Evolutionary conservation across 2,797 vertebrate species (phyloP).

Genomic region (Florisuga fusca): DNA sequence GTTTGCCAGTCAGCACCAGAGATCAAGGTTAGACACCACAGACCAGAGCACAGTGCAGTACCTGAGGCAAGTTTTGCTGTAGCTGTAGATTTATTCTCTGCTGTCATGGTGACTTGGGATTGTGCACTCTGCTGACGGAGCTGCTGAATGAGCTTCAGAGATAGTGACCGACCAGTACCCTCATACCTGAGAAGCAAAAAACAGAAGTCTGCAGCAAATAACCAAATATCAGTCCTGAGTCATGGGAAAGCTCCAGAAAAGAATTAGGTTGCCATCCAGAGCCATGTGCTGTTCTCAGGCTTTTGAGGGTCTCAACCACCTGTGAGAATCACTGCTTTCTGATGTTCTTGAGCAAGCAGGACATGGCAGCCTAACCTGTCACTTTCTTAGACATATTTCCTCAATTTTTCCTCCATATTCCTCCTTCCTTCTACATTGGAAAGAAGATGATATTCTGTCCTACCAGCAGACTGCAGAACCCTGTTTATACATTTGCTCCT

Average conservation of each 20-base stretch:
- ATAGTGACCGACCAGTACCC: slow-evolving; percentile 95
- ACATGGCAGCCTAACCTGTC: not conserved
- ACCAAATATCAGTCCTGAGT: not conserved
- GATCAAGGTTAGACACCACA: fast-evolving
- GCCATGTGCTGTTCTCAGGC: not conserved
- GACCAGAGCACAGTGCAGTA: slow-evolving; percentile 16
- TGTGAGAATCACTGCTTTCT: not conserved
- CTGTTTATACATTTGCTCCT: not conserved
- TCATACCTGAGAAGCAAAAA: slow-evolving; percentile 85
- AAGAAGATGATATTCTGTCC: not conserved
- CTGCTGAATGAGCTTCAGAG: slow-evolving; percentile 97
- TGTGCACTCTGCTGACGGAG: slow-evolving; percentile 93
- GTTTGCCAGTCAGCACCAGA: not conserved
- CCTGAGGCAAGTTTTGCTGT: slow-evolving; percentile 90
- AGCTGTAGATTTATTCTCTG: slow-evolving; percentile 88
- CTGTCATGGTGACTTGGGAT: slow-evolving; percentile 88
- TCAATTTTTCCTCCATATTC: too few species aligned
- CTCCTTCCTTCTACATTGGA: not conserved
- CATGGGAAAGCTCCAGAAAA: not conserved
- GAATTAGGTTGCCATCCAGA: not conserved
- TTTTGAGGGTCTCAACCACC: not conserved
- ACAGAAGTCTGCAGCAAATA: not conserved
- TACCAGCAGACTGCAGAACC: not conserved
- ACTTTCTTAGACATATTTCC: not conserved
- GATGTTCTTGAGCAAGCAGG: not conserved